Evolutionary conservation across 2,888 invertebrate species (phyloP), one percentile per base, ranked within the genome.

Genomic region (Nemapogon koenigi): DNA sequence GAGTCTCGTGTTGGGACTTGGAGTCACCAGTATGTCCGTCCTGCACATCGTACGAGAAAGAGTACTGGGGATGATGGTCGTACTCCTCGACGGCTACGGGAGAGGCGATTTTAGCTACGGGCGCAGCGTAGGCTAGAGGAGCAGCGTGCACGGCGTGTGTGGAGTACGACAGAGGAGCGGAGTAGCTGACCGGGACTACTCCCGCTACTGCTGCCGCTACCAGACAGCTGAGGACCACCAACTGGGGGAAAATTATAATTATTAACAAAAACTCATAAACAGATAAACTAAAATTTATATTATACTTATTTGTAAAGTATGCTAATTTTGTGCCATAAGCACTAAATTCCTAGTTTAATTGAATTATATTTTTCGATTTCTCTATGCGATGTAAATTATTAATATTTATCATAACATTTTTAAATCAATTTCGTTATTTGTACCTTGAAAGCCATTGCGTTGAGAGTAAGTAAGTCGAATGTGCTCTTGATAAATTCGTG

Each of bases 1-100:
- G 72, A 46, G 49, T 62, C 50, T 75, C 75, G 50, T 75, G 75
- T 46, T 75, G 75, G 46, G 52, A 53, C 58, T 75, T 75, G 44
- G 60, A 57, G 40, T 61, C 54, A 17, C 58, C 58, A 0, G 62
- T 36, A 31, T 59, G 61, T 10, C 55, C 51, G 45, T 62, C 60
- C 28, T 61, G 61, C 35, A 49, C 60, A 32, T 53, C 51, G 46
- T 59, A 42, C 6, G 47, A 43, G 36, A 36, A 43, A 29, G 41
- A 38, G 32, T 32, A 43, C 27, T 15, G 16, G 3, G 36, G 36
- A 10, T 40, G 30, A 8, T 37, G 36, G 31, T 40, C 22, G 37
- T 40, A 40, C 14, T 28, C 31, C 13, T 29, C 37, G 16, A 33
- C 38, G 15, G 28, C 36, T 16, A 31, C 38, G 13, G 36, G 30